Base-by-base conservation (phyloP, 1,140 invertebrate species). In the Achroia grisella region DNA sequence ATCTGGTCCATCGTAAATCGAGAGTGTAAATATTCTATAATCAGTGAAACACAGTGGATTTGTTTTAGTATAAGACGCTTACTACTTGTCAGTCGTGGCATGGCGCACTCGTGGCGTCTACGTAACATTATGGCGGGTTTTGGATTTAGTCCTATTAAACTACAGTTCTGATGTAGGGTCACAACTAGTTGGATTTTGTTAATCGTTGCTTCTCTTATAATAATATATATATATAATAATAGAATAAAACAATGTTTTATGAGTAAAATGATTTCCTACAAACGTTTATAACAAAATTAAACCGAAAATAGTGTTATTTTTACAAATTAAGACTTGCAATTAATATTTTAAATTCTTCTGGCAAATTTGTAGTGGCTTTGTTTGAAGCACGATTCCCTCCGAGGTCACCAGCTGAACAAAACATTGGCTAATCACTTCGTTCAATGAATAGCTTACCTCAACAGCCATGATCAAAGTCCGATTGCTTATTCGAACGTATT, bases 101-200 rank as follows among this genome's bases (percentile, higher is more conserved):
- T 70, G 62, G 62, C 64, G 76, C 58, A 72, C 71, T 83, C 79
- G 79, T 83, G 79, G 79, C 79, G 75, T 78, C 73, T 59, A 76
- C 75, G 68, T 33, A 71, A 70, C 68, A 62, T 70, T 78, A 71
- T 78, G 79, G 74, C 76, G 74, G 67, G 70, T 56, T 62, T 66
- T 60, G 50, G 39, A 31, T 32, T 37, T 36, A 44, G 35, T 15
- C 13, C 23, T 41, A 48, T 47, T 10, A 40, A 10, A 31, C 39
- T 37, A 30, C 36, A n/a, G 14, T 15, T 13, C 34, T 6, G 6
- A 23, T 39, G 36, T 39, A 39, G 8, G 23, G 37, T 23, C 17
- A 6, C 17, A 3, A 6, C 45, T 41, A 34, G 31, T 40, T n/a
- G 14, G 36, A 46, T 44, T 69, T 58, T 56, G 43, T 51, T n/a